Evolutionary conservation across 2,888 invertebrate genomes (phyloP), one percentile per base, ranked within the genome.

Genomic region (Melinopterus prodromus): DNA sequence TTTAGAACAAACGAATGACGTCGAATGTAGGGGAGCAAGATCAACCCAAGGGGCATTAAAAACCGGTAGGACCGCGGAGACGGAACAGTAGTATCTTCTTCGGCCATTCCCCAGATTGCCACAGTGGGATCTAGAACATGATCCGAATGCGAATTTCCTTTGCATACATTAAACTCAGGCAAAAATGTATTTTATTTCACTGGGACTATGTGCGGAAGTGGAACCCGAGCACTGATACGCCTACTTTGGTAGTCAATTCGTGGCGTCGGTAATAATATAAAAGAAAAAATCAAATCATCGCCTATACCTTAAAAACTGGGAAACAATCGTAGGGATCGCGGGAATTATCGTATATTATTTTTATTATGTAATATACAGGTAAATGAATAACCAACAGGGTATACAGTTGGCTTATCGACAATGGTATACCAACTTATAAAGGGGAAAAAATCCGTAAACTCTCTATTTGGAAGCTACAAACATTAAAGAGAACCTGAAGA

Each of bases 71-170:
- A 75, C 80, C 79, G 79, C 38, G 15, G 81, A 79, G 12, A 53
- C 53, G 53, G 53, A 53, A 53, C 53, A 53, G 53, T 53, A 74
- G 74, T 79, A 80, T 80, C 78, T 80, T 78, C 80, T 80, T 78
- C 78, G 76, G 79, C 77, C 77, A 69, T 69, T 75, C 77, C 81
- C 77, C 82, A 82, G 82, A 83, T 83, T 83, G 83, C 82, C 83
- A 83, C 83, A 81, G 81, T 79, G 83, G 83, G 83, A 83, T 83
- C 82, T 83, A 76, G 81, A 80, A 81, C 83, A 81, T 83, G 83
- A 78, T 78, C 75, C 78, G 83, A 83, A 83, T 83, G 81, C 78
- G 79, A 76, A 83, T 83, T 80, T 81, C 69, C 77, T 77, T 79
- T 77, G 81, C 81, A 82, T 81, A 81, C 80, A 83, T 82, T 81